Evolutionary conservation across 2,888 invertebrate species (phyloP).

Genomic region (Muschampia plurimacula): DNA sequence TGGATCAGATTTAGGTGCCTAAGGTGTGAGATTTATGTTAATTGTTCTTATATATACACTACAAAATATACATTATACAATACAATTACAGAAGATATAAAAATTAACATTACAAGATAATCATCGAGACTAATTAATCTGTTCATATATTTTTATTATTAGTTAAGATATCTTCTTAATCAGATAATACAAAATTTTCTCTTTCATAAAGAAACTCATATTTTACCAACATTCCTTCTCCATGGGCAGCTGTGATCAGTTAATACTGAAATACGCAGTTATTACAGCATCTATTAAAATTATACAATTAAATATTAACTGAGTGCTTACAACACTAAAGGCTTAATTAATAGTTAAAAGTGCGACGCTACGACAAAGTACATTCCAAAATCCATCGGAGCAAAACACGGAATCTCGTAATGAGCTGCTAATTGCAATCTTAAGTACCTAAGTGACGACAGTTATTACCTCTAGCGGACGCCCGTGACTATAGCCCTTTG

Average conservation of each 20-base stretch:
- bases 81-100: too few species aligned
- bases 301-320: neutral
- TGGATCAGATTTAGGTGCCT: too few species aligned
- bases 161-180: too few species aligned
- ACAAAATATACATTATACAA: too few species aligned
- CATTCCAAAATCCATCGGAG: conserved; percentile 29
- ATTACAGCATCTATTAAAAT: neutral
- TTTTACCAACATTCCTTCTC: neutral
- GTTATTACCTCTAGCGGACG: conserved; percentile 5
- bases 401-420: conserved; percentile 34
- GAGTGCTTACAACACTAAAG: neutral
- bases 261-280: neutral
- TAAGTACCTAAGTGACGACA: conserved; percentile 25
- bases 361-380: conserved; percentile 16
- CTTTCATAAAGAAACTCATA: too few species aligned
- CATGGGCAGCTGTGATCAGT: neutral
- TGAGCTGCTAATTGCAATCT: conserved; percentile 29
- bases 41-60: too few species aligned
- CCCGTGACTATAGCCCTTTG: neutral
- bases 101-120: too few species aligned
- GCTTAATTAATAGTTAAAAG: conserved; percentile 13
- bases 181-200: too few species aligned
- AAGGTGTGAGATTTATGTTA: too few species aligned
- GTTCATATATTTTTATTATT: too few species aligned
- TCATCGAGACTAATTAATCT: too few species aligned